phyloP scores from a whole-genome alignment of 2,797 vertebrate species.

The Oreochromis mossambicus region DNA sequence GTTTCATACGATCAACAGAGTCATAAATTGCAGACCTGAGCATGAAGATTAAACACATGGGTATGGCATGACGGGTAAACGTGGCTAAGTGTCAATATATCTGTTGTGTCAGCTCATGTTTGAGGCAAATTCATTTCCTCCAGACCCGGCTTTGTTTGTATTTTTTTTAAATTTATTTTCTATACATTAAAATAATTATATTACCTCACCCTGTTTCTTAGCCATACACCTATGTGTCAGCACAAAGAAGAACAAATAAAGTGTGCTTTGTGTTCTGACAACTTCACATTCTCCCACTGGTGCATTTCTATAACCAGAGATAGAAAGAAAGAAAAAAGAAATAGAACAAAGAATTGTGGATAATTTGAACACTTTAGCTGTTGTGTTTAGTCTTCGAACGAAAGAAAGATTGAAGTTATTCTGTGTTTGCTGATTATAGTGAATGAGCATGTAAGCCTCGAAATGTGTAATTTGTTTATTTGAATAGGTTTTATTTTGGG shows the following conservation, averaged over 20 bases:
- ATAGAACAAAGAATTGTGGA: slow-evolving; percentile 32
- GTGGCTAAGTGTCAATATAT: neutral
- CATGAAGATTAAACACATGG: neutral
- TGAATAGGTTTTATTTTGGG: slow-evolving; percentile 3
- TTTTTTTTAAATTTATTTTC: slow-evolving; percentile 12
- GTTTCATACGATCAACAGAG: neutral
- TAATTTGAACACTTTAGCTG: slow-evolving; percentile 43
- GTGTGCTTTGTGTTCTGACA: slow-evolving; percentile 64
- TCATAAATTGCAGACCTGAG: neutral
- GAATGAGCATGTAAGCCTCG: neutral
- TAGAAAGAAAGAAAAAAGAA: slow-evolving; percentile 19
- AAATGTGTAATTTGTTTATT: slow-evolving; percentile 5
- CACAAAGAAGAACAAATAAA: slow-evolving; percentile 54
- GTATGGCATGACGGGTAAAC: neutral
- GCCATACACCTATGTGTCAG: slow-evolving; percentile 30
- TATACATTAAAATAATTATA: slow-evolving; percentile 29
- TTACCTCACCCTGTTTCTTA: slow-evolving; percentile 2
- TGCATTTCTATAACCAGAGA: slow-evolving; percentile 72
- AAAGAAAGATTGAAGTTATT: neutral
- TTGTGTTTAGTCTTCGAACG: slow-evolving; percentile 16
- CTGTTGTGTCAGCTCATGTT: neutral
- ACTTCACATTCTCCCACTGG: slow-evolving; percentile 21
- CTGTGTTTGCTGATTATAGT: slow-evolving; percentile 6
- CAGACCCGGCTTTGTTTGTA: neutral
- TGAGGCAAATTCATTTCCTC: neutral